phyloP scores from a whole-genome alignment of 2,113 vertebrate species.

The Poeciliopsis occidentalis region DNA sequence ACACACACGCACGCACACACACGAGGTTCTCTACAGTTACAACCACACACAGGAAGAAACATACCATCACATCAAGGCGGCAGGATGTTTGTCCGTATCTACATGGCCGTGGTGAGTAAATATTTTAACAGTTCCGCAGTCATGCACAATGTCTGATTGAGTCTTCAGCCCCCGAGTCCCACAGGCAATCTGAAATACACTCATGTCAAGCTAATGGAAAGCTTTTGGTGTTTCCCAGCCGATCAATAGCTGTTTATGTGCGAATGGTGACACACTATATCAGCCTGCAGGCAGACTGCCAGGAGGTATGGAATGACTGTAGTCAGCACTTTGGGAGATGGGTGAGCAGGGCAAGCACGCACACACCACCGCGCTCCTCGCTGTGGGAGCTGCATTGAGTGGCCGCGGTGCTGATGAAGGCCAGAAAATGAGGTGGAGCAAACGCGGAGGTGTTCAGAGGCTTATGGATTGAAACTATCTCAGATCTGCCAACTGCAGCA shows the following conservation, averaged over 20 bases:
- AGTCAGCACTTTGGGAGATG: constrained; percentile 68
- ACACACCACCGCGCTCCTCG: background rate
- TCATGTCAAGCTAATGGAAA: constrained; percentile 63
- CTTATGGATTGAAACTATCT: constrained; percentile 11
- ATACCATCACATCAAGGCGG: constrained; percentile 14
- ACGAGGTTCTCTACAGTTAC: background rate
- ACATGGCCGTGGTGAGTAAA: constrained; percentile 43
- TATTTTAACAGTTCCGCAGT: constrained; percentile 57
- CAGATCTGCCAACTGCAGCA: constrained; percentile 16
- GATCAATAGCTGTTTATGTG: constrained; percentile 76
- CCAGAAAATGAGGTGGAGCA: constrained; percentile 38
- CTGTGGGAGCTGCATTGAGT: background rate
- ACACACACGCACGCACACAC: background rate
- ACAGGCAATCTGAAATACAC: constrained; percentile 51
- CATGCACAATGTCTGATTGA: constrained; percentile 3
- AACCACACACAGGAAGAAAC: constrained; percentile 7
- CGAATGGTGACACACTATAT: constrained; percentile 61
- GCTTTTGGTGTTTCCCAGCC: constrained; percentile 49
- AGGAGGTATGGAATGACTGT: constrained; percentile 48
- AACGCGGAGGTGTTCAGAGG: background rate
- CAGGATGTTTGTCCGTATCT: background rate
- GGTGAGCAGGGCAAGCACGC: background rate
- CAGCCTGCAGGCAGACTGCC: constrained; percentile 61
- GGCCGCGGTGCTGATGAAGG: constrained; percentile 26
- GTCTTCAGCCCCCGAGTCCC: constrained; percentile 11